Evolutionary conservation across 1,140 invertebrate species (phyloP), one percentile per base, ranked within the genome.

Genomic region (Anagrus nilaparvatae): DNA sequence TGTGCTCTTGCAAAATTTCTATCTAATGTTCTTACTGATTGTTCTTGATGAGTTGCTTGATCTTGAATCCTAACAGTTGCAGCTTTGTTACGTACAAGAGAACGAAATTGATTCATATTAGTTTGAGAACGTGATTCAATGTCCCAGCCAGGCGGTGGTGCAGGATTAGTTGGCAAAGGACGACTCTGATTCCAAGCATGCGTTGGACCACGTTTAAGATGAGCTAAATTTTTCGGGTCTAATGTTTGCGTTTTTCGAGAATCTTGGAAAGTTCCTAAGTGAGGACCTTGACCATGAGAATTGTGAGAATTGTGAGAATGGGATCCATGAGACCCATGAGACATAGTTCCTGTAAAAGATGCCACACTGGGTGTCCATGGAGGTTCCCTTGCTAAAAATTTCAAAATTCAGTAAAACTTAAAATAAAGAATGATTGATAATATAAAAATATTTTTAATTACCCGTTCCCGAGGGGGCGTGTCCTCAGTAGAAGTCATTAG

Each of bases 401-500:
- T 8, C 24, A 25, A 25, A 1, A 25, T 25, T 25, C 24, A 25
- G 12, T 25, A 13, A 7, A 17, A 9, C 31, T 16, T 13, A 14
- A 16, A 33, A n/a, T n/a, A n/a, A n/a, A n/a, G n/a, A n/a, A n/a
- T n/a, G n/a, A n/a, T n/a, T n/a, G n/a, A n/a, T n/a, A n/a, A n/a
- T n/a, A n/a, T n/a, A n/a, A n/a, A n/a, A n/a, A n/a, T n/a, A 31
- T 19, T 21, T 25, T 13, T 40, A 37, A 43, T 57, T 52, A 66
- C 65, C 64, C 55, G 62, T 59, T 56, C 63, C 65, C 64, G 65
- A 65, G 64, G 67, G 66, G 67, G 67, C 69, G 65, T 67, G 64
- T 57, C 67, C 83, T 88, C 84, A 92, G 84, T 92, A 92, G 69
- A 91, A 92, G 71, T 92, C 87, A 56, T 80, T 87, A 32, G 86